A percentile compares a stretch with the other conserved stretches of the same genome.
Conservation (phyloP, 2,797 vertebrate genomes). For the Anabacerthia variegaticeps region DNA sequence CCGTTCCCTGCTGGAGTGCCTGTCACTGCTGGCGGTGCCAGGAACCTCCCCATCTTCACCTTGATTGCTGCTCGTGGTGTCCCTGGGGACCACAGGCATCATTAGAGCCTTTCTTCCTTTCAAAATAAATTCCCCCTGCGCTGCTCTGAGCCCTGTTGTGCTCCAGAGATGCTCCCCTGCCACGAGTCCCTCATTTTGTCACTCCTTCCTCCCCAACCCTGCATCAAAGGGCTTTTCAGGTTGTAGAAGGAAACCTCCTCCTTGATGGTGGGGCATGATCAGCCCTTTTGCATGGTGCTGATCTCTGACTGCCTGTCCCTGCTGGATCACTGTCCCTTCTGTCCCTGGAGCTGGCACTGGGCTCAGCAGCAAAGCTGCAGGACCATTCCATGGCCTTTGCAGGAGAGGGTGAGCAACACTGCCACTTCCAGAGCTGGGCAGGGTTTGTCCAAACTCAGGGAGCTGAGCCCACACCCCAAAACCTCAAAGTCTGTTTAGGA, state of each 20-base stretch:
- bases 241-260: not conserved
- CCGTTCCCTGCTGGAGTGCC: not conserved
- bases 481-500: not conserved
- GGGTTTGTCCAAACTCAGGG: not conserved
- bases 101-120: constrained; percentile 5
- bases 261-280: fast-evolving
- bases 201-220: not conserved
- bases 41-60: not conserved
- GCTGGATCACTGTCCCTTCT: not conserved
- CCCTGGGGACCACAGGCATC: not conserved
- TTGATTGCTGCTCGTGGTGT: not conserved
- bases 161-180: not conserved
- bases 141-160: not conserved
- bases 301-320: not conserved
- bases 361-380: fast-evolving
- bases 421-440: not conserved
- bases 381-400: not conserved
- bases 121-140: fast-evolving
- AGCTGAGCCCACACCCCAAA: not conserved
- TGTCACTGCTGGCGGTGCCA: not conserved
- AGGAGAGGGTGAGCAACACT: not conserved
- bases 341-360: not conserved
- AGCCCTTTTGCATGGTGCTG: not conserved
- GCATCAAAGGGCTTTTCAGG: not conserved
- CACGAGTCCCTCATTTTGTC: not conserved